Percentiles rank a stretch among this genome's conserved stretches.
Evolutionary conservation across 2,113 vertebrate genomes (phyloP).

Genomic region (Eleginops maclovinus): DNA sequence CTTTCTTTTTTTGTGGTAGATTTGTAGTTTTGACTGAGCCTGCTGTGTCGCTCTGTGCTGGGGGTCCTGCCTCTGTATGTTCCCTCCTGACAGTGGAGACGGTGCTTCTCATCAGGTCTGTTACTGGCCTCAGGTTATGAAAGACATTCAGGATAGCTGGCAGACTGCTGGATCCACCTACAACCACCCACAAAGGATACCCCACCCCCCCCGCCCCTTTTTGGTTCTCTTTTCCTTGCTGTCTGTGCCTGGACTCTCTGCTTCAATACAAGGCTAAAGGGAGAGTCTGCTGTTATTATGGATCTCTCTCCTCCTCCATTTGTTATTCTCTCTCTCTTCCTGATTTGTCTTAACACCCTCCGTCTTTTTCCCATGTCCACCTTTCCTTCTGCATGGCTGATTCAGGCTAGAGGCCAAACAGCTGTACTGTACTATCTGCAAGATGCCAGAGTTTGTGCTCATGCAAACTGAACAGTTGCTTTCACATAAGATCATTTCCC

Average conservation of each 20-base stretch:
- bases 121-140: conserved; percentile 59
- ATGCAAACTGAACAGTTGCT: conserved; percentile 39
- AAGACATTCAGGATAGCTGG: conserved; percentile 55
- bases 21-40: neutral
- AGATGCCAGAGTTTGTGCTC: conserved; percentile 20
- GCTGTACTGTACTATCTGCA: conserved; percentile 48
- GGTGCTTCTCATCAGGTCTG: conserved; percentile 57
- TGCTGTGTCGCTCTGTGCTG: conserved; percentile 4
- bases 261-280: conserved; percentile 33
- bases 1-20: neutral
- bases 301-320: conserved; percentile 5
- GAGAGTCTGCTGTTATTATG: conserved; percentile 23
- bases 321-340: conserved; percentile 5
- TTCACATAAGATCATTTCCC: conserved; percentile 37
- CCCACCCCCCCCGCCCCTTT: neutral
- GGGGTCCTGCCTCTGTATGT: conserved; percentile 24
- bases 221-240: neutral
- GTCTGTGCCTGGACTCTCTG: conserved; percentile 16
- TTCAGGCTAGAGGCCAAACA: conserved; percentile 47
- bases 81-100: conserved; percentile 49
- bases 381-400: conserved; percentile 43
- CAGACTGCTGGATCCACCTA: conserved; percentile 39
- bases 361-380: conserved; percentile 15
- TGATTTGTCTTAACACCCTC: neutral
- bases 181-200: conserved; percentile 29